Evolutionary conservation across 2,888 invertebrate genomes (phyloP).

Genomic region (Dexiosoma caninum): DNA sequence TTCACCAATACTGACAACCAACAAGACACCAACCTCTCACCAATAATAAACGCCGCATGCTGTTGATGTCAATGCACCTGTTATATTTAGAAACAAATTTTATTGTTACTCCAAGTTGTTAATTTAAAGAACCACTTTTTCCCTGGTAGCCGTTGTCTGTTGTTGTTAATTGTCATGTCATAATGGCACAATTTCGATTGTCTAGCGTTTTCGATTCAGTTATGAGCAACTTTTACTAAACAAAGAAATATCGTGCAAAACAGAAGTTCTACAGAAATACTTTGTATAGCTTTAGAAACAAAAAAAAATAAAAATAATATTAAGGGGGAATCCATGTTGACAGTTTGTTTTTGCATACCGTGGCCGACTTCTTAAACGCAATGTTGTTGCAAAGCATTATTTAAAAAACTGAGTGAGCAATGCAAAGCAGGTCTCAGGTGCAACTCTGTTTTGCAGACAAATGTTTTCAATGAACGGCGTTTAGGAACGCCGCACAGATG

Average conservation of each 20-base stretch:
- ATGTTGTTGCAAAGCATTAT: too few relatives aligned
- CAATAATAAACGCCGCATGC: slow-evolving; percentile 18
- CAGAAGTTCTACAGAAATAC: too few relatives aligned
- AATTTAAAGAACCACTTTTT: neutral
- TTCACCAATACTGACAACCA: slow-evolving; percentile 3
- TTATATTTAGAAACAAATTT: slow-evolving; percentile 34
- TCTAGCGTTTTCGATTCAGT: slow-evolving; percentile 31
- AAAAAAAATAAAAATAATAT: too few relatives aligned
- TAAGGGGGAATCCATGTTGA: too few relatives aligned
- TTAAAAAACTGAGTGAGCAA: too few relatives aligned
- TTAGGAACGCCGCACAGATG: too few relatives aligned
- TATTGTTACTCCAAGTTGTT: slow-evolving; percentile 9
- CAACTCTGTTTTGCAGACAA: too few relatives aligned
- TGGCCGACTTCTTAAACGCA: too few relatives aligned
- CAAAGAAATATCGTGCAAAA: neutral
- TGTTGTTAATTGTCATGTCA: slow-evolving; percentile 50
- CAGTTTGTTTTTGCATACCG: too few relatives aligned
- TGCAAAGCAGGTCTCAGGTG: too few relatives aligned
- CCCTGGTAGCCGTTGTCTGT: neutral
- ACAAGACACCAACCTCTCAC: neutral
- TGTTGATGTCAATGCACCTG: slow-evolving; percentile 59
- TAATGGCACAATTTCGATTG: slow-evolving; percentile 43
- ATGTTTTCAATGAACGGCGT: too few relatives aligned
- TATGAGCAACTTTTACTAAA: neutral
- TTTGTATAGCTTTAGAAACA: too few relatives aligned